Conservation (phyloP, 2,797 vertebrate genomes). For the Prunella strophiata region DNA sequence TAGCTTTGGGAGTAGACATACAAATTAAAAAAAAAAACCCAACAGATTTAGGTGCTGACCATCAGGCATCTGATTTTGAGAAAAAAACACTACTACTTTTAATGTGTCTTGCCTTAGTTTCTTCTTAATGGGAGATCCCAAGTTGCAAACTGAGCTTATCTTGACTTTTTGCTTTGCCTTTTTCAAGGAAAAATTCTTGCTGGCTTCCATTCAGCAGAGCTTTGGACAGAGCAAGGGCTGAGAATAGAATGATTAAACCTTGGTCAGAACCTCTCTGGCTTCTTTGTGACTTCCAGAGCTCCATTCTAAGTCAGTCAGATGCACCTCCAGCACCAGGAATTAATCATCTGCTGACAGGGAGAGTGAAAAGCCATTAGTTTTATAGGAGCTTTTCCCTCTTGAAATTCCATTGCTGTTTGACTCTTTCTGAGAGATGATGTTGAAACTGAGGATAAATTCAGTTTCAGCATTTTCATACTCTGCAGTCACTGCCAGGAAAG, state of each 20-base stretch:
- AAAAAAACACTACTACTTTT: neutral
- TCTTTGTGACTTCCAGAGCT: conserved; percentile 57
- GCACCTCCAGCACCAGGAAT: conserved; percentile 53
- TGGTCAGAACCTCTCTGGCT: conserved; percentile 2
- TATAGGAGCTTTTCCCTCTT: conserved; percentile 20
- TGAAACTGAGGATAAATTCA: conserved; percentile 55
- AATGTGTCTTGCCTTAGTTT: conserved; percentile 13
- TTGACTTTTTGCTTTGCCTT: neutral
- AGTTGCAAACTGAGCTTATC: conserved; percentile 3
- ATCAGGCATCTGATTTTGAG: neutral
- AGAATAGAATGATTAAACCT: conserved; percentile 39
- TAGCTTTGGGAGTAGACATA: neutral
- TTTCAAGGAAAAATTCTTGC: conserved; percentile 26
- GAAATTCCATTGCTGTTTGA: conserved; percentile 48
- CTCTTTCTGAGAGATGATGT: conserved; percentile 50
- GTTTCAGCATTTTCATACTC: conserved; percentile 58
- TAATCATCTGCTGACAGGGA: conserved; percentile 55
- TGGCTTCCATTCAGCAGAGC: conserved; percentile 4
- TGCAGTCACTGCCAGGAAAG: conserved; percentile 61
- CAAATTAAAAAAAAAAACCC: too few relatives aligned
- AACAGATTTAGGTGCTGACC: neutral
- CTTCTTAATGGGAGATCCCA: neutral
- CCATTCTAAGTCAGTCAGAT: neutral
- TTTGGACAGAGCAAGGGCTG: conserved; percentile 11
- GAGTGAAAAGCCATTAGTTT: conserved; percentile 32